Conservation (phyloP, 37 sponge, comb jelly and placozoan species). For the Hexactinellida sp. region DNA sequence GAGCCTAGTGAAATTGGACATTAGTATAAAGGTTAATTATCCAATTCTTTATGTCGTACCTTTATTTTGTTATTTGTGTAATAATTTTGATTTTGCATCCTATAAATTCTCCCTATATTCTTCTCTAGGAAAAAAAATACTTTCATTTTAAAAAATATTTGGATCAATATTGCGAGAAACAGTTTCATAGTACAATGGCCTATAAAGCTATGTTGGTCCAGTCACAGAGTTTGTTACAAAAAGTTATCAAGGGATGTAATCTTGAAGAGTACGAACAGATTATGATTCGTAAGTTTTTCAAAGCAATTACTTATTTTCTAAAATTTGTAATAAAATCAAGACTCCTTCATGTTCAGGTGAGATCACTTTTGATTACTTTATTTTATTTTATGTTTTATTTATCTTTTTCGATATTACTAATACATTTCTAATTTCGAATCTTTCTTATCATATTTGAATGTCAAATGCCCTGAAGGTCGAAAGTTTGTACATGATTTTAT, state of each 20-base stretch:
- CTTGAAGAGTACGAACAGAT: background rate
- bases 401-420: no score
- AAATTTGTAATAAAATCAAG: background rate
- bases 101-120: background rate
- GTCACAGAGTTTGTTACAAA: background rate
- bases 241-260: background rate
- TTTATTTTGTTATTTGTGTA: no score
- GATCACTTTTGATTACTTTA: no score
- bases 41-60: no score
- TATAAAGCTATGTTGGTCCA: background rate
- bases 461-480: no score
- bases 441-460: no score
- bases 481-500: no score
- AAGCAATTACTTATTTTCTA: conserved; percentile 5
- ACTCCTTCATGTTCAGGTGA: background rate
- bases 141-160: background rate
- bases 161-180: conserved; percentile 9
- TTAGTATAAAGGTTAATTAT: no score
- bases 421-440: no score
- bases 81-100: background rate
- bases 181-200: background rate
- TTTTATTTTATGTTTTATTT: no score
- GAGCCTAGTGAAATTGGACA: no score
- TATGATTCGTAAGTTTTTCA: background rate
- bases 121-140: background rate